These are phyloP conservation scores for Cirrhinus molitorella DNA, from an alignment of 2,797 vertebrate genomes.

Conservation along the genomic window DNA sequence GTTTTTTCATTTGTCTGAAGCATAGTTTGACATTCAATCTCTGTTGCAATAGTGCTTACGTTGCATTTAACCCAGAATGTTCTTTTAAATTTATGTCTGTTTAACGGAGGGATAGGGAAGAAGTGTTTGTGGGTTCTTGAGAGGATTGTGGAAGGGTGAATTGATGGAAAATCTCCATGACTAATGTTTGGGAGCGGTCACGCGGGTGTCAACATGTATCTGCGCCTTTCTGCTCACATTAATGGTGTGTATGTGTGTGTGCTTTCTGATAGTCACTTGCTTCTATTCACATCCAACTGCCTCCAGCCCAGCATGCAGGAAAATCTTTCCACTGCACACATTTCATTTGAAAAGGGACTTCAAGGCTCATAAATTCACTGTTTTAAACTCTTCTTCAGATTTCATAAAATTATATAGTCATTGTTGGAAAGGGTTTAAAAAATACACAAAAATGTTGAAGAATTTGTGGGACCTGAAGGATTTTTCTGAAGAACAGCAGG, in stretches of 20 bases:
- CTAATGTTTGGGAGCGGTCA: background rate
- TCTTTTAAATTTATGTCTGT: background rate
- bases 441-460: too few species aligned
- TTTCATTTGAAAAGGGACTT: constrained; percentile 57
- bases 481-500: too few species aligned
- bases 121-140: background rate
- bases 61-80: background rate
- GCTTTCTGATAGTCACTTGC: constrained; percentile 64
- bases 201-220: constrained; percentile 35
- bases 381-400: background rate
- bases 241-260: constrained; percentile 23
- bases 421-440: too few species aligned
- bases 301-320: constrained; percentile 48
- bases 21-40: background rate
- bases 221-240: constrained; percentile 38
- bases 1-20: background rate
- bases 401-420: background rate
- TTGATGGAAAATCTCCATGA: background rate
- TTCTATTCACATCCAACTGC: constrained; percentile 64
- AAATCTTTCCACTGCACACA: constrained; percentile 59
- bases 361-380: background rate
- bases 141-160: background rate
- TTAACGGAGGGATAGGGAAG: background rate
- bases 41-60: background rate
- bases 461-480: too few species aligned